Evolutionary conservation across 2,113 vertebrate species (phyloP).

Genomic region (Grammomys dolichurus): DNA sequence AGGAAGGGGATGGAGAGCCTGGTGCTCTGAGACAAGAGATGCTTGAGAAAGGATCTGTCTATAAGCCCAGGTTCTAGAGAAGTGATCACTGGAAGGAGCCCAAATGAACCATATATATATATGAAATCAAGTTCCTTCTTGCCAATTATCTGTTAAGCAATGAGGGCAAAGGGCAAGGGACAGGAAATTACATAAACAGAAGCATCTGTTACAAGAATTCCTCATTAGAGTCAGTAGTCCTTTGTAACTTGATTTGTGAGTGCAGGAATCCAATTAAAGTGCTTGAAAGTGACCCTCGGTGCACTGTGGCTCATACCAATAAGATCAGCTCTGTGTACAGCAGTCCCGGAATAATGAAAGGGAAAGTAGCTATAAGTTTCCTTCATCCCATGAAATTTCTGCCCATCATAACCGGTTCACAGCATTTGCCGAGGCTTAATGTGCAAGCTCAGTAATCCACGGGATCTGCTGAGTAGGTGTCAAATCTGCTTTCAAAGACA

Average conservation of each 20-base stretch:
- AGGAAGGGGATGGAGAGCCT: background rate
- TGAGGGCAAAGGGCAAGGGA: background rate
- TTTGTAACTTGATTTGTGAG: background rate
- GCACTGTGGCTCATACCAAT: background rate
- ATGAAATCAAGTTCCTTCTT: constrained; percentile 10
- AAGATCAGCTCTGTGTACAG: background rate
- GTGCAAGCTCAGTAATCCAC: constrained; percentile 75
- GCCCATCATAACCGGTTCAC: constrained; percentile 2
- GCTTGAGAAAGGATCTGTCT: constrained; percentile 43
- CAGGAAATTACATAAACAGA: background rate
- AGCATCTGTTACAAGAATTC: background rate
- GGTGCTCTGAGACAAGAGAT: background rate
- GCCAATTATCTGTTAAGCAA: background rate
- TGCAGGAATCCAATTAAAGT: background rate
- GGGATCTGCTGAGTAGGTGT: constrained; percentile 73
- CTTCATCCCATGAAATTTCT: constrained; percentile 44
- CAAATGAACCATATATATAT: background rate
- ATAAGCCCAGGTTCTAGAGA: background rate
- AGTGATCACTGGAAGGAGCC: background rate
- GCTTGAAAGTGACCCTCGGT: background rate
- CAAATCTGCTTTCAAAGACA: constrained; percentile 76
- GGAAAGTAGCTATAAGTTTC: background rate
- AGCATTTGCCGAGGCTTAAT: constrained; percentile 71
- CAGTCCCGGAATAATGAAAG: background rate
- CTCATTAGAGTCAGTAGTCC: constrained; percentile 21